phyloP scores from a whole-genome alignment of 2,797 vertebrate species.

The Sebastes hubbsi region DNA sequence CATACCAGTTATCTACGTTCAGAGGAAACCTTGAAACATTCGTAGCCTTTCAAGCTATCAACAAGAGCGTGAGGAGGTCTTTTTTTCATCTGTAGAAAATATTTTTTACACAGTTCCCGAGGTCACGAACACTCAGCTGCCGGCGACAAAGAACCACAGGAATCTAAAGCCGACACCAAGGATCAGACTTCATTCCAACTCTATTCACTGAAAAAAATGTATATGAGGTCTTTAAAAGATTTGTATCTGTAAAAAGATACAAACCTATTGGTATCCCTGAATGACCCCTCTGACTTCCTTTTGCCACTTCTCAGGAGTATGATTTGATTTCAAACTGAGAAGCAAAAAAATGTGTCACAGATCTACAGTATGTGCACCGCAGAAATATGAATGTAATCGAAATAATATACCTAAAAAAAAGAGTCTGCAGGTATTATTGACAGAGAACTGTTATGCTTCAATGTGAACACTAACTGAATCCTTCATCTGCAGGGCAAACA shows the following conservation, averaged over 20 bases:
- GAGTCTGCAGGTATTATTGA: background rate
- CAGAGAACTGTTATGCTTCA: background rate
- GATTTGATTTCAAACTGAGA: background rate
- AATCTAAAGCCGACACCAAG: background rate
- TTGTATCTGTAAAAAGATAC: background rate
- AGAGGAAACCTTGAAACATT: background rate
- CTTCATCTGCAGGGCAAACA: conserved; percentile 1
- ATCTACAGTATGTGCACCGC: background rate
- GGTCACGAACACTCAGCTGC: background rate
- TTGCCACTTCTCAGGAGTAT: background rate
- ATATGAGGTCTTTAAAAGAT: background rate
- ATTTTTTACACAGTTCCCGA: background rate
- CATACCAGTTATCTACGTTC: background rate
- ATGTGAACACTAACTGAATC: background rate
- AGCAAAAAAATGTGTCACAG: background rate
- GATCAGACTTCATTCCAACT: background rate
- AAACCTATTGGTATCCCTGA: background rate
- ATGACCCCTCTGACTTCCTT: background rate
- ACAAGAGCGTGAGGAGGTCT: background rate
- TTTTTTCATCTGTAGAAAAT: background rate
- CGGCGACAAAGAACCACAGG: background rate
- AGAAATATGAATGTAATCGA: background rate
- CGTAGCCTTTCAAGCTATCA: background rate
- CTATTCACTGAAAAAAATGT: background rate
- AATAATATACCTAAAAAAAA: background rate